Evolutionary conservation across 1,140 invertebrate genomes (phyloP).

Genomic region (Aphelenchoides avenae): DNA sequence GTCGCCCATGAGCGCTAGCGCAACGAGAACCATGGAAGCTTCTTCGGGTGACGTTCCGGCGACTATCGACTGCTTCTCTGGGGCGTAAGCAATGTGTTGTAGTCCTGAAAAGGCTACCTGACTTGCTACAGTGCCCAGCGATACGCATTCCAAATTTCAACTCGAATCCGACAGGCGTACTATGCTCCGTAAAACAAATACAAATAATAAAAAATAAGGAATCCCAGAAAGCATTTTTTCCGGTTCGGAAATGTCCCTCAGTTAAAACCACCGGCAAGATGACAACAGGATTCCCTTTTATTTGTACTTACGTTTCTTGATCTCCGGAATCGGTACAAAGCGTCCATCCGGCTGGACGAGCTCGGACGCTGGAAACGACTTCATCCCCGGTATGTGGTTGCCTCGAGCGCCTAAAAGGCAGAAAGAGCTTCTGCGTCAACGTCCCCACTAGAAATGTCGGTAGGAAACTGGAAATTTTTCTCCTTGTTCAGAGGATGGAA

Average conservation of each 20-base stretch:
- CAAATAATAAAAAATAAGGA: background rate
- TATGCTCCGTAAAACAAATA: background rate
- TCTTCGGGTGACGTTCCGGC: constrained; percentile 38
- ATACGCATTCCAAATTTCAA: constrained; percentile 9
- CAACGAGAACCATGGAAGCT: constrained; percentile 38
- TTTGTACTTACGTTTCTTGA: no score
- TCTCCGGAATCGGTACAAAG: constrained; percentile 17
- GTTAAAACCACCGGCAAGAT: no score
- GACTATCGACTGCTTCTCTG: constrained; percentile 34
- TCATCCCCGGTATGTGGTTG: constrained; percentile 24
- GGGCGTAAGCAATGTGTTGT: constrained; percentile 33
- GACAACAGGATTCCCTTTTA: no score
- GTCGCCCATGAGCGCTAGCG: no score
- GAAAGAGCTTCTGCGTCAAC: no score
- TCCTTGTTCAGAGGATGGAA: no score
- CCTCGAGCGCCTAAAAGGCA: constrained; percentile 12
- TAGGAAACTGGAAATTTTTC: no score
- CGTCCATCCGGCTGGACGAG: constrained; percentile 27
- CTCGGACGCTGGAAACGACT: constrained; percentile 37
- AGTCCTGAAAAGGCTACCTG: constrained; percentile 14
- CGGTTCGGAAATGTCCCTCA: constrained; percentile 17
- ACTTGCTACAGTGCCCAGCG: no score
- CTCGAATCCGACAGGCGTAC: background rate
- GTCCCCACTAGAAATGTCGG: no score
- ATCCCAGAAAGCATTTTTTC: background rate